Conservation (phyloP, 2,888 invertebrate species). For the Orchesella flavescens region DNA sequence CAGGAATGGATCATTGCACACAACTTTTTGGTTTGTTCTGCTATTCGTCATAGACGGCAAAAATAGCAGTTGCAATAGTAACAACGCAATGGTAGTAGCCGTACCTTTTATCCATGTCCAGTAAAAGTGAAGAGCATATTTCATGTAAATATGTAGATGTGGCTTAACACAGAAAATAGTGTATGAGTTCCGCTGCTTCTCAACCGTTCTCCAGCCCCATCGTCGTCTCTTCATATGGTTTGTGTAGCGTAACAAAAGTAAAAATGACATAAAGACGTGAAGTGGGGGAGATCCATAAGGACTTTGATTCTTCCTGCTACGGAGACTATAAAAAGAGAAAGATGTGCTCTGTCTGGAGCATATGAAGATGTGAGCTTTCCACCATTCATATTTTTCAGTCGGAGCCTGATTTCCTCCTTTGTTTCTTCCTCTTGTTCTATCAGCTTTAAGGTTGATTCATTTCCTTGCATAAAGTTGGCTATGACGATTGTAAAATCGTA, state of each 20-base stretch:
- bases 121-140: neutral
- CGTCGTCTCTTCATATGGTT: slow-evolving; percentile 7
- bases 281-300: slow-evolving; percentile 13
- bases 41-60: neutral
- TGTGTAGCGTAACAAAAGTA: slow-evolving; percentile 37
- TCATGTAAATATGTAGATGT: slow-evolving; percentile 17
- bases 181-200: neutral
- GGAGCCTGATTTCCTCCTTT: neutral
- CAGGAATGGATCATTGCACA: slow-evolving; percentile 48
- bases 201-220: slow-evolving; percentile 17
- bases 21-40: slow-evolving; percentile 2
- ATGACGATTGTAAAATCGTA: no score
- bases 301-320: slow-evolving; percentile 1
- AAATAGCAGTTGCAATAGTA: neutral
- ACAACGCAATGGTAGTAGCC: no score
- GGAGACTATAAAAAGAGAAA: no score
- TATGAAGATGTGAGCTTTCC: neutral
- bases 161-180: neutral
- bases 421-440: neutral
- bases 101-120: slow-evolving; percentile 9
- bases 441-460: neutral
- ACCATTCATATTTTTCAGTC: neutral
- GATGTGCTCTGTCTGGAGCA: neutral
- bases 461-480: neutral
- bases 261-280: slow-evolving; percentile 44